Base-by-base conservation (phyloP, 2,113 vertebrate genomes). In the Melanostigma gelatinosum region DNA sequence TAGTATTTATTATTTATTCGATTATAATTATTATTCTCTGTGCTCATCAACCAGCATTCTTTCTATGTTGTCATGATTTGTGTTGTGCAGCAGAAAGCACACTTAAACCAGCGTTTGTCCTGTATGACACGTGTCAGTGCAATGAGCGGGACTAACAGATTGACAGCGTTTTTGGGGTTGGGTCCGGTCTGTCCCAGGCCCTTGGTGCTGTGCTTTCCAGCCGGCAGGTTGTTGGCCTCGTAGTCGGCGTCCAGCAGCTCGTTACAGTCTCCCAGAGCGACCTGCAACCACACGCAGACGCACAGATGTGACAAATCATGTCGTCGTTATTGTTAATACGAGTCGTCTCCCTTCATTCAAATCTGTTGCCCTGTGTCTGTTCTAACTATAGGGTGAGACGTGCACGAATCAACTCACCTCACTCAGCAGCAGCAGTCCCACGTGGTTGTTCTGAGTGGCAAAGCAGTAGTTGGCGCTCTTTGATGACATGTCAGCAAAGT, bases 391-490 rank as follows among this genome's bases (percentile, higher is more conserved):
- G 9, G 38, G 13, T 61, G 40, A 2, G 32, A 58, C 2, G 8
- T 29, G 13, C n/a, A 40, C 24, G 36, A 4, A 6, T 36, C 2
- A 29, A 64, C 90, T 73, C 71, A 97, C 97, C 95, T 98, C 97
- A 61, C 95, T 95, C 22, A 98, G 93, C 8, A 97, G 89, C 58
- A 98, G 89, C 27, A 98, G 89, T 1, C 97, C 97, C 0, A 83
- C 58, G 6, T 96, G 84, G 70, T 93, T 96, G 57, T 93, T 87
- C 70, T 87, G 94, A 62, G 80, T 95, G 64, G 96, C 87, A 60
- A 97, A 97, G 88, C 97, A 98, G 90, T 98, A 97, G 91, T 97
- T 97, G 83, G 96, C 97, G 58, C 97, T 97, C 86, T 97, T 98
- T 27, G 97, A 97, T 3, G 97, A 97, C 96, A 97, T 97, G 90